Base-by-base conservation (phyloP, 2,113 vertebrate genomes). In the Peromyscus maniculatus region DNA sequence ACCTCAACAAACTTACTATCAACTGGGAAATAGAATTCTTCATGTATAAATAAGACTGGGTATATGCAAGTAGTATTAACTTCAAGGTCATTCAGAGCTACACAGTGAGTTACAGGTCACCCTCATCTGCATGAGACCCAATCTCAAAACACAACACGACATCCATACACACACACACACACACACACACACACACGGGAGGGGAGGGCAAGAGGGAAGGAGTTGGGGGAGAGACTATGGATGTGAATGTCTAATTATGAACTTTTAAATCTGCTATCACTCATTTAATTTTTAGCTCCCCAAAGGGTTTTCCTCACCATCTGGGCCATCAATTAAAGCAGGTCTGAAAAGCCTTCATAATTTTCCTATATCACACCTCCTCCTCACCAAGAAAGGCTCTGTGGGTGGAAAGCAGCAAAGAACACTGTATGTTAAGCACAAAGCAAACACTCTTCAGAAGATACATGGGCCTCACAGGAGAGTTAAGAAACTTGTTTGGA, bases 241-340 rank as follows among this genome's bases (percentile, higher is more conserved):
- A 49, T 7, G 31, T 8, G 11, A 55, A 28, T 75, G 64, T 89
- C 66, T 91, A 80, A 93, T 90, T 95, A 72, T 3, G 33, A 43
- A 78, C 71, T 92, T 89, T 52, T 77, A 52, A 87, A 57, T 92
- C 87, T 95, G 49, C 82, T 94, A 75, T 74, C 69, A 84, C 33
- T 49, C 82, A 55, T 57, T 89, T 72, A 57, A 89, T 91, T 66
- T 96, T 93, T 80, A 91, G 90, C 12, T 95, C 69, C n/a, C 75
- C 67, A 66, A 57, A 83, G 91, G 92, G 80, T 90, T 95, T 93
- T 96, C 94, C 95, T 95, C 55, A 67, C 95, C 96, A 96, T 96
- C 95, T 97, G 97, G 64, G 39, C 86, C 87, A 95, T 72, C 89
- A 87, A 62, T 72, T 82, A 67, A 86, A 72, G 64, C 0, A 21